Percentiles rank a stretch among this genome's conserved stretches.
Evolutionary conservation across 2,797 vertebrate genomes (phyloP).

Genomic region (Phataginus tetradactyla): DNA sequence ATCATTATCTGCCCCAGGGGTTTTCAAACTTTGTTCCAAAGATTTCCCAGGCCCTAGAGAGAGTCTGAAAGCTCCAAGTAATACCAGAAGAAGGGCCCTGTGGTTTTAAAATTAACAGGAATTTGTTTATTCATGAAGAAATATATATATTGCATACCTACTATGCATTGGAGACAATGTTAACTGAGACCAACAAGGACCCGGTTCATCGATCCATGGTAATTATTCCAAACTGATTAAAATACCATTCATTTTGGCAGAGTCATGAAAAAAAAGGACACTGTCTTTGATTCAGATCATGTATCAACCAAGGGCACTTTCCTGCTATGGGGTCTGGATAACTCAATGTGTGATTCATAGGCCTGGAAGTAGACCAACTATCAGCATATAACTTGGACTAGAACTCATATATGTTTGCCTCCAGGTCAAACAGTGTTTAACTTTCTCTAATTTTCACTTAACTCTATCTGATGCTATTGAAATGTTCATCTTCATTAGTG

Average conservation of each 20-base stretch:
- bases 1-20: background rate
- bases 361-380: background rate
- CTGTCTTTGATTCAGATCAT: background rate
- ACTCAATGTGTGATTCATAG: background rate
- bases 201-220: background rate
- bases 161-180: background rate
- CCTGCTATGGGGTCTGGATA: background rate
- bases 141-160: background rate
- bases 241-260: background rate
- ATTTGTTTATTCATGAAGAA: background rate
- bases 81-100: background rate
- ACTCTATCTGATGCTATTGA: background rate
- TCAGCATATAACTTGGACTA: background rate
- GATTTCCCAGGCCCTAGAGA: background rate
- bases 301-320: background rate
- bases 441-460: slow-evolving; percentile 11
- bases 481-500: background rate
- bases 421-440: background rate
- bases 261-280: background rate
- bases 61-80: background rate
- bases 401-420: background rate
- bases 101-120: background rate
- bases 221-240: slow-evolving; percentile 21
- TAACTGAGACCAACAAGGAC: background rate
- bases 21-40: slow-evolving; percentile 31